Conservation (phyloP, 1,140 invertebrate genomes). For the Neuroterus valhalla region DNA sequence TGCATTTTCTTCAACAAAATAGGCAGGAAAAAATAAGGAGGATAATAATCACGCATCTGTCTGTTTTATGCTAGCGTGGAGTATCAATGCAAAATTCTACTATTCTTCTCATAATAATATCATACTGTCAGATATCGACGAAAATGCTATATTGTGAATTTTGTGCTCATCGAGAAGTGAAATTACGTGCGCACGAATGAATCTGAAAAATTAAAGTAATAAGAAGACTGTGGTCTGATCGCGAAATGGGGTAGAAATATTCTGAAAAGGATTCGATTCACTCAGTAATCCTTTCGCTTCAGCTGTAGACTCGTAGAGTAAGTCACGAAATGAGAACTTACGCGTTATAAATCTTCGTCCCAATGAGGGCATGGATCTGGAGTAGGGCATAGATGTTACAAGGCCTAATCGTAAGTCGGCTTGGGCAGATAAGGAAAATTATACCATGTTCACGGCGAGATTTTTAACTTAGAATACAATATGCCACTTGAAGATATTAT, state of each 20-base stretch:
- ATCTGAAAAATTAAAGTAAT: neutral
- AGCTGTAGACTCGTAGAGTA: neutral
- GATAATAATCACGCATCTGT: too few species aligned
- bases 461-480: neutral
- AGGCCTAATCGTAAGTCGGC: slow-evolving; percentile 7
- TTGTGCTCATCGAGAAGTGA: neutral
- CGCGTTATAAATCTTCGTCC: neutral
- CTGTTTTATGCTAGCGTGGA: too few species aligned
- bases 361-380: slow-evolving; percentile 2
- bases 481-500: too few species aligned
- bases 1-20: too few species aligned
- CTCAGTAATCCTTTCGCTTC: slow-evolving; percentile 17
- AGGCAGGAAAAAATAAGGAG: too few species aligned
- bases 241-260: slow-evolving; percentile 9
- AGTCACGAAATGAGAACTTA: neutral
- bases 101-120: too few species aligned
- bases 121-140: too few species aligned
- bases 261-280: slow-evolving; percentile 15
- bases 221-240: neutral
- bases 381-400: slow-evolving; percentile 4
- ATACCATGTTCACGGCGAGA: too few species aligned
- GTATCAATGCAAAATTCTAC: too few species aligned
- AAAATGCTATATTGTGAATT: neutral
- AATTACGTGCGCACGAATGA: neutral
- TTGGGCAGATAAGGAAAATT: slow-evolving; percentile 1